These are phyloP conservation scores for Phocides pigmalion DNA, from an alignment of 1,140 invertebrate species.

Conservation along the genomic window DNA sequence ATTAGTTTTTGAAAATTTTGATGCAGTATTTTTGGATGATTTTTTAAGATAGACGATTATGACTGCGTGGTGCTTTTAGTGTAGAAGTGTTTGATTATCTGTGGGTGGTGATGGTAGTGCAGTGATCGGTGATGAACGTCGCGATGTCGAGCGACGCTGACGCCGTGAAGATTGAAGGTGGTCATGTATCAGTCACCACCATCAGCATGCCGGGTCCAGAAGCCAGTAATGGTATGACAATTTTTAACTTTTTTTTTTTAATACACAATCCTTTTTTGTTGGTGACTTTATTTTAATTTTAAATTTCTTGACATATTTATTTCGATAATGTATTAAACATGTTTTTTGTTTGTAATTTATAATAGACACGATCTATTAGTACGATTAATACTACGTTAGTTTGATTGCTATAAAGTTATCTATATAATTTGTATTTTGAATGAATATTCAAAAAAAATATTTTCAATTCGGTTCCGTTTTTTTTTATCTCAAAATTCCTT, in stretches of 20 bases:
- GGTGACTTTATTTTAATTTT: too few relatives aligned
- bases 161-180: conserved; percentile 75
- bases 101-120: conserved; percentile 52
- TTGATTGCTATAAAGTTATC: too few relatives aligned
- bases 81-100: conserved; percentile 54
- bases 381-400: too few relatives aligned
- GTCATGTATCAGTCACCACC: conserved; percentile 79
- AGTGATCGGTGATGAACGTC: conserved; percentile 48
- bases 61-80: conserved; percentile 66
- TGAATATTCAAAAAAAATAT: too few relatives aligned
- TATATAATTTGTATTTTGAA: too few relatives aligned
- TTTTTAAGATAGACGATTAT: conserved; percentile 50
- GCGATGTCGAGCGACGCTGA: conserved; percentile 71
- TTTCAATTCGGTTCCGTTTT: too few relatives aligned
- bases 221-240: conserved; percentile 76
- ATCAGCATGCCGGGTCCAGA: conserved; percentile 81
- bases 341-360: too few relatives aligned
- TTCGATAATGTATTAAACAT: too few relatives aligned
- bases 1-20: conserved; percentile 56
- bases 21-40: conserved; percentile 63
- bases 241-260: neutral
- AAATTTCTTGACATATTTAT: too few relatives aligned
- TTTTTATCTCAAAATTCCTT: too few relatives aligned
- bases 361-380: too few relatives aligned
- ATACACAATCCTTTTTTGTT: too few relatives aligned